Evolutionary conservation across 2,888 invertebrate species (phyloP), one percentile per base, ranked within the genome.

Genomic region (Trissolcus japonicus): DNA sequence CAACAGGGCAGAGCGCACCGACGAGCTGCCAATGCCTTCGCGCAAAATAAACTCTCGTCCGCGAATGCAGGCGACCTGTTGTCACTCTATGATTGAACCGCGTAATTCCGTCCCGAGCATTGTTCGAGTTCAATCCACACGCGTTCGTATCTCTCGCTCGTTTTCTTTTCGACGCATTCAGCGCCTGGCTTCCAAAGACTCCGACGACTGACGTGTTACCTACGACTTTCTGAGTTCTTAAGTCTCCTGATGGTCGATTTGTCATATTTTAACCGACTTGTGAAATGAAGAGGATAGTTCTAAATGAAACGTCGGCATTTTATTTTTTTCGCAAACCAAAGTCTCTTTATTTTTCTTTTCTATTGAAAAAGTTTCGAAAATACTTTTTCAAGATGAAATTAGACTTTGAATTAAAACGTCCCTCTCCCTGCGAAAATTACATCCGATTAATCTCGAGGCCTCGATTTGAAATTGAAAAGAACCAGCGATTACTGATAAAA

Each of bases 11-110:
- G n/a, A n/a, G n/a, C n/a, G n/a, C n/a, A n/a, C n/a, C n/a, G n/a
- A 79, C 21, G 4, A 73, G 85, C 84, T 87, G 87, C 87, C 87
- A 87, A 87, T 87, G 84, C 81, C 78, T 81, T 4, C 21, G 4
- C 79, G 84, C 86, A 85, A 85, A 87, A 86, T 87, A 87, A 87
- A 87, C 87, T 72, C 54, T 81, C 83, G 83, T 81, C 82, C 81
- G 83, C 73, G 76, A 73, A 68, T 76, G 79, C 80, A 51, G 67
- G 78, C 79, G 79, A 78, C 76, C 80, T 67, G 57, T 76, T 76
- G 79, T 65, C 75, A 68, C 63, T 74, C 80, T 80, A 80, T 80
- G 78, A 80, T 76, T 40, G 71, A 73, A 63, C 59, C 68, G 76
- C 65, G 69, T 57, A 69, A 72, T 76, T 78, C 73, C 71, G 56